Evolutionary conservation across 2,888 invertebrate species (phyloP).

Genomic region (Ophraella communa): DNA sequence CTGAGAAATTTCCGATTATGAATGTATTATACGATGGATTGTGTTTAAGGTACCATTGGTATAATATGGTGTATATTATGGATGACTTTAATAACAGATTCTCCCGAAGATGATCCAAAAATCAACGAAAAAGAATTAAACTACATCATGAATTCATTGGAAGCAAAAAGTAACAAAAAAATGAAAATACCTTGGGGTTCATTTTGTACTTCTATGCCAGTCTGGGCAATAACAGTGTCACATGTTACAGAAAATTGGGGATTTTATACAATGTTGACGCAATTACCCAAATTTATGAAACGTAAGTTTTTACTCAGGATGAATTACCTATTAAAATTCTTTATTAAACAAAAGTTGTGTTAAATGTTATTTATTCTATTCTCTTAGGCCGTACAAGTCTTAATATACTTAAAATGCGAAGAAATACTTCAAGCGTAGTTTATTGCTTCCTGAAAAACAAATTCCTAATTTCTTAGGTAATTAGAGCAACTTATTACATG

Average conservation of each 20-base stretch:
- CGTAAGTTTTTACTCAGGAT: constrained; percentile 16
- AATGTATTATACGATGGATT: too few relatives aligned
- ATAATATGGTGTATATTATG: constrained; percentile 76
- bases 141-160: constrained; percentile 71
- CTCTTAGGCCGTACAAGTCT: too few relatives aligned
- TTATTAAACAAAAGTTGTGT: too few relatives aligned
- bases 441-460: too few relatives aligned
- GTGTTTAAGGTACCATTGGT: constrained; percentile 66
- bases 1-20: too few relatives aligned
- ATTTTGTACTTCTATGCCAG: constrained; percentile 77
- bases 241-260: constrained; percentile 93
- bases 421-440: too few relatives aligned
- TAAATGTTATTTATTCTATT: too few relatives aligned
- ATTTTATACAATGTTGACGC: constrained; percentile 74
- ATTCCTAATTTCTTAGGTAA: too few relatives aligned
- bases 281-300: constrained; percentile 38
- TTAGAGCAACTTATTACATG: too few relatives aligned
- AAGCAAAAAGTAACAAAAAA: constrained; percentile 59
- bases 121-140: constrained; percentile 76
- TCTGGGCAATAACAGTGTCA: constrained; percentile 83
- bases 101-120: constrained; percentile 75
- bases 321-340: too few relatives aligned
- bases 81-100: constrained; percentile 74
- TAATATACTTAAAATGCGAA: too few relatives aligned
- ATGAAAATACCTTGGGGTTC: constrained; percentile 77